Percentiles rank a stretch among this genome's conserved stretches.
These are phyloP conservation scores for Lampris megalopsis DNA, from an alignment of 2,113 vertebrate genomes.

Conservation along the genomic window DNA sequence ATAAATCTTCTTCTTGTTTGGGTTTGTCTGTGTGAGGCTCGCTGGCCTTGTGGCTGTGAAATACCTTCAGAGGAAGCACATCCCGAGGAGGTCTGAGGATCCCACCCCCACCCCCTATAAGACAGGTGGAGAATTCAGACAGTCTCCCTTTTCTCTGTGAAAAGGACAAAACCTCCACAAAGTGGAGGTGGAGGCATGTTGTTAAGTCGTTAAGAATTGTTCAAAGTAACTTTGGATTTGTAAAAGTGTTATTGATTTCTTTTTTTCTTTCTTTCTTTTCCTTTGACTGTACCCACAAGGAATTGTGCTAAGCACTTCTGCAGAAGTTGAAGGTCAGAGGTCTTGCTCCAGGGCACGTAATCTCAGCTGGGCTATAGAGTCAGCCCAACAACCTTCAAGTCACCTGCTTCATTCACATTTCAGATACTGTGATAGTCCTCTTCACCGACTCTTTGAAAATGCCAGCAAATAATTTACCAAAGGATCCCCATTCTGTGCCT, in stretches of 20 bases:
- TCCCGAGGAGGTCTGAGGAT: conserved; percentile 34
- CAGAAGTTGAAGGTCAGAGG: not conserved
- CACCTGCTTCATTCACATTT: conserved; percentile 1
- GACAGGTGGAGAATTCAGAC: conserved; percentile 49
- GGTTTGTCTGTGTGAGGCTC: conserved; percentile 60
- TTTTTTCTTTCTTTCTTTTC: not conserved
- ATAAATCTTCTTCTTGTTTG: conserved; percentile 68
- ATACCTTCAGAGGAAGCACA: conserved; percentile 47
- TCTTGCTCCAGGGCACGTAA: conserved; percentile 4
- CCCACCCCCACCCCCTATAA: conserved; percentile 1
- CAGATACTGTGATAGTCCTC: not conserved
- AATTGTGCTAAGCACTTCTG: too few relatives aligned
- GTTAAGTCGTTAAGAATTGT: conserved; percentile 39
- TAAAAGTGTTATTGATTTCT: too few relatives aligned
- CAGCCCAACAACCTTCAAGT: not conserved
- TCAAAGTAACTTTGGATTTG: conserved; percentile 29
- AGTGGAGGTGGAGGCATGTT: too few relatives aligned
- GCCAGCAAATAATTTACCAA: not conserved
- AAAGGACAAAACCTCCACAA: conserved; percentile 27
- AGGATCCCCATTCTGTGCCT: not conserved
- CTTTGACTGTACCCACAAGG: not conserved
- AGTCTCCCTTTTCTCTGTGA: conserved; percentile 42
- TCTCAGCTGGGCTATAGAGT: not conserved
- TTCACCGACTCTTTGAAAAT: not conserved
- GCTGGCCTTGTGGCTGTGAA: conserved; percentile 43